Conservation (phyloP, 2,113 vertebrate species). For the Mionectes macconnelli region DNA sequence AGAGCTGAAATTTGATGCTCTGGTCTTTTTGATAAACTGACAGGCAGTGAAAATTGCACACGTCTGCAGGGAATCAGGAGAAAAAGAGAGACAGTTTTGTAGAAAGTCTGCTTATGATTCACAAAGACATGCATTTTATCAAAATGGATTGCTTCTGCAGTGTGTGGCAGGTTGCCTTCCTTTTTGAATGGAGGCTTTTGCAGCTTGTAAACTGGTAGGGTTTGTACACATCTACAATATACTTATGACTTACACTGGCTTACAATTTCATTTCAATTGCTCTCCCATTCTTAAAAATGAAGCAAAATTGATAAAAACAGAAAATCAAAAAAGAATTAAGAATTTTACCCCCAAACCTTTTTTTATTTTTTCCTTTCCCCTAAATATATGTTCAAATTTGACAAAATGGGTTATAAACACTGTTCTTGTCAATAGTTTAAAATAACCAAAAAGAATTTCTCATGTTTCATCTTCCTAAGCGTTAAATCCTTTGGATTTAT, state of each 20-base stretch:
- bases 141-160: constrained; percentile 48
- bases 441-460: neutral
- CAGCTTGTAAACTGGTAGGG: constrained; percentile 24
- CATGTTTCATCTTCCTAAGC: neutral
- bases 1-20: constrained; percentile 65
- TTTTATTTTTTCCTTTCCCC: too few relatives aligned
- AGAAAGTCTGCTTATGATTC: constrained; percentile 61
- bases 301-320: neutral
- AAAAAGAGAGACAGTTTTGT: constrained; percentile 52
- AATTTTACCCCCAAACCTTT: neutral
- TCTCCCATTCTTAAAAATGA: neutral
- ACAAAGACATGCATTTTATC: constrained; percentile 51
- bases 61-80: constrained; percentile 47
- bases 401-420: neutral
- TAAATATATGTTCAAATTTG: neutral
- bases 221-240: neutral
- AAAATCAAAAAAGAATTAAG: neutral
- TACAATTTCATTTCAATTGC: neutral
- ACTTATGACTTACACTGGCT: neutral
- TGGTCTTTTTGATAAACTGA: constrained; percentile 69
- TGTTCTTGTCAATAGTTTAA: neutral
- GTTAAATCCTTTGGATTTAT: neutral
- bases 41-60: constrained; percentile 66
- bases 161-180: constrained; percentile 15
- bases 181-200: constrained; percentile 33